These are phyloP conservation scores for Taenaris catops DNA, from an alignment of 2,888 invertebrate species.

Conservation along the genomic window DNA sequence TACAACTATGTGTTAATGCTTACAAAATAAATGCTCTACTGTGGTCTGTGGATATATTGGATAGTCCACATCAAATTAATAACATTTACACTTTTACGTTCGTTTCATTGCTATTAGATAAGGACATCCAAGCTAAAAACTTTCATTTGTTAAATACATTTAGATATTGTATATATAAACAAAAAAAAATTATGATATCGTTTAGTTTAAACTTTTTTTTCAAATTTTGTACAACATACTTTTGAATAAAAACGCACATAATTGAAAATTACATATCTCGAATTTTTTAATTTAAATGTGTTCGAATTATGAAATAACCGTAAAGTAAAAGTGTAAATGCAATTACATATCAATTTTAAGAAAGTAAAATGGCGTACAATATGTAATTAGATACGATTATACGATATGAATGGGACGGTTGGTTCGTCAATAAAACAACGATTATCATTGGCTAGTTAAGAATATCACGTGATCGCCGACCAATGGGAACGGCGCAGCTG, in stretches of 20 bases:
- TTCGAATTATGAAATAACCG: too few relatives aligned
- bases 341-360: conserved; percentile 8
- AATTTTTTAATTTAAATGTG: too few relatives aligned
- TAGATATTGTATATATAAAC: too few relatives aligned
- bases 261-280: too few relatives aligned
- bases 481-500: conserved; percentile 6
- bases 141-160: too few relatives aligned
- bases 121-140: too few relatives aligned
- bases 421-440: conserved; percentile 16
- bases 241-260: too few relatives aligned
- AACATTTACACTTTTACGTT: conserved; percentile 13
- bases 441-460: conserved; percentile 15
- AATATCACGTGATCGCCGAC: conserved; percentile 19
- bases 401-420: conserved; percentile 26
- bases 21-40: conserved; percentile 73
- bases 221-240: too few relatives aligned
- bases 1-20: conserved; percentile 70
- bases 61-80: conserved; percentile 16
- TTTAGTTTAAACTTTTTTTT: too few relatives aligned
- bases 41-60: conserved; percentile 38
- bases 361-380: conserved; percentile 11
- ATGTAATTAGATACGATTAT: conserved; percentile 11
- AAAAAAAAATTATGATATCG: too few relatives aligned
- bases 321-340: conserved; percentile 20
- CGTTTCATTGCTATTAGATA: too few relatives aligned